Base-by-base conservation (phyloP, 2,113 vertebrate genomes). In the Poecilia latipinna region DNA sequence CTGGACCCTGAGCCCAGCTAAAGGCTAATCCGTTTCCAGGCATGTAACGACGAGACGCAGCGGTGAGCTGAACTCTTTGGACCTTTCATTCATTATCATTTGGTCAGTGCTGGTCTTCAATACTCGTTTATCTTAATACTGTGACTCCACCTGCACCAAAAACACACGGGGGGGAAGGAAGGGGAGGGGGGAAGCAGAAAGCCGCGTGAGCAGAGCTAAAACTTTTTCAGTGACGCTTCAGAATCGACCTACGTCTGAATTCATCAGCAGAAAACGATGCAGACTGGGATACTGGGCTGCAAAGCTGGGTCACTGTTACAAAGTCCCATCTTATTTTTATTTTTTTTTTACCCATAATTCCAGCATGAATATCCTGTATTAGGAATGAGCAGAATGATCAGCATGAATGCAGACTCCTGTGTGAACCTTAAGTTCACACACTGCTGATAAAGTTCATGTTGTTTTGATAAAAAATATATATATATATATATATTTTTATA, bases 351-450 rank as follows among this genome's bases (percentile, higher is more conserved):
- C 44, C 44, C 17, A 48, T 19, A 48, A 7, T 48, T 48, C 15
- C 17, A 19, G 44, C 44, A 48, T 19, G 5, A 48, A 48, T 5
- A 19, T 48, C 44, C 4, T 48, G 13, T 6, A 70, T 72, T n/a
- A 70, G n/a, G 17, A 32, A 65, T 60, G 61, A 62, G 65, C 22
- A 8, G 31, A 63, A 54, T 62, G 24, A 54, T 31, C 33, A 71
- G 31, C 60, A 39, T 48, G 1, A n/a, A 61, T 22, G 69, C 68
- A 71, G 70, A 68, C 33, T 57, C 39, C 65, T 61, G 37, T 67
- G 62, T 4, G 44, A 74, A 17, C 42, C 32, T 24, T 11, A 26
- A 7, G 35, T 57, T 57, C 11, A 57, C 22, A 39, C 64, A 26
- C 11, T 42, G 17, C 13, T 48, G 28, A 24, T 37, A 60, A 28